phyloP scores from a whole-genome alignment of 2,888 invertebrate species.

The Gryllus longicercus region DNA sequence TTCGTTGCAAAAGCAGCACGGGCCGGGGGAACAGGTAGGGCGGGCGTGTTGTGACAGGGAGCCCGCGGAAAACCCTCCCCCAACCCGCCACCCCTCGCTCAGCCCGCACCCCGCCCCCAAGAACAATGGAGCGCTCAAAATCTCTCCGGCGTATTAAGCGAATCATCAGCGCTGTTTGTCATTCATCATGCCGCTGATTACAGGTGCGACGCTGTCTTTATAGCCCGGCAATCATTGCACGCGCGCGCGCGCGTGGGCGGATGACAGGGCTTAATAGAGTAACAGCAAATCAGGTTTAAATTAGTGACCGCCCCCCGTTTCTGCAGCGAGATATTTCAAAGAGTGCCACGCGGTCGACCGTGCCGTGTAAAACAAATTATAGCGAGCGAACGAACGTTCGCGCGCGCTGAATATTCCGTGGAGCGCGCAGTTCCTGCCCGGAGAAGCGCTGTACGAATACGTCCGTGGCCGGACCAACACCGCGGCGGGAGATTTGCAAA shows the following conservation, averaged over 20 bases:
- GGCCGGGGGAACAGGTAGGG: too few species aligned
- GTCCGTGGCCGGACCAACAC: background rate
- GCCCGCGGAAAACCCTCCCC: background rate
- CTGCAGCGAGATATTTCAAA: slow-evolving; percentile 2
- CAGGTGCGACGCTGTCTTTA: slow-evolving; percentile 6
- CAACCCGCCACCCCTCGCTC: background rate
- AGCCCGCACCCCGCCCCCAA: background rate
- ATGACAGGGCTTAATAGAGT: background rate
- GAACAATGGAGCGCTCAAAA: background rate
- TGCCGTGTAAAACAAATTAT: slow-evolving; percentile 1
- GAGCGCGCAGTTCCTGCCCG: too few species aligned
- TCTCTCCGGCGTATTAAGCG: background rate
- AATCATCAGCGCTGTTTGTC: slow-evolving; percentile 17
- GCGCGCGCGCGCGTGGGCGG: background rate
- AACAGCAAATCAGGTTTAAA: slow-evolving; percentile 7
- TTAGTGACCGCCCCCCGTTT: background rate
- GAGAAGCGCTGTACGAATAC: background rate
- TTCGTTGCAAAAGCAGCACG: too few species aligned
- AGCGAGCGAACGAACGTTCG: background rate
- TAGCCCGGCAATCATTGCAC: slow-evolving; percentile 5
- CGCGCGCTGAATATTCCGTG: background rate
- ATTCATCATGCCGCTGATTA: slow-evolving; percentile 7
- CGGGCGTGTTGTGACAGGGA: too few species aligned
- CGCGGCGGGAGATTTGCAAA: slow-evolving; percentile 3
- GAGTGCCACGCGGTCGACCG: background rate